Base-by-base conservation (phyloP, 2,888 invertebrate species). In the Agrochola circellaris region DNA sequence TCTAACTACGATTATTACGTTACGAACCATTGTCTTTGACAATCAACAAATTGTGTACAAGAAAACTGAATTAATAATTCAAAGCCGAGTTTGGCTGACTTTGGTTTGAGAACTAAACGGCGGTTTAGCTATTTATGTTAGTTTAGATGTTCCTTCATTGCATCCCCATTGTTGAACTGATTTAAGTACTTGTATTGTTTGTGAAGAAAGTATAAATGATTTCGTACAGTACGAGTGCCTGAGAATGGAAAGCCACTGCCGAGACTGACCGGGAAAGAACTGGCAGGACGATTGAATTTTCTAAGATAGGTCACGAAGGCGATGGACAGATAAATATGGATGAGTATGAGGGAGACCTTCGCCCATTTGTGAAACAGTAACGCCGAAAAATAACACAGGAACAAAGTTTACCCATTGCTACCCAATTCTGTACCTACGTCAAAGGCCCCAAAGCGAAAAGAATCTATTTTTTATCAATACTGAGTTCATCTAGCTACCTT, bases 391-490 rank as follows among this genome's bases (percentile, higher is more conserved):
- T 17, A 30, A 17, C 4, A 42, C 8, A 9, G 34, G 26, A 70
- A 70, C 54, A 38, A 78, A 71, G n/a, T 45, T 54, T 54, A 23
- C 15, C 23, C 30, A 51, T 62, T 75, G 66, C 66, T 56, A 56
- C 64, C 62, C 58, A 54, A 83, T 77, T 67, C 51, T 42, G 20
- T 51, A 60, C 66, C 74, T 42, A 56, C 69, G 48, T 86, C 88
- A 86, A 80, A 82, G 73, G 77, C 62, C 54, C 65, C 20, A 64
- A 70, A 77, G 71, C 65, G 68, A 73, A 84, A 70, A 65, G 79
- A 65, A 87, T 85, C 70, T 61, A 80, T 81, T 80, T 87, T 87
- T 88, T 79, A 88, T 81, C 77, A 81, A 78, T 77, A 75, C 82
- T 75, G 75, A 73, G 75, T 82, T 72, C 76, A 82, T 75, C 75